Conservation (phyloP, 2,113 vertebrate genomes). For the Lycocorax pyrrhopterus region DNA sequence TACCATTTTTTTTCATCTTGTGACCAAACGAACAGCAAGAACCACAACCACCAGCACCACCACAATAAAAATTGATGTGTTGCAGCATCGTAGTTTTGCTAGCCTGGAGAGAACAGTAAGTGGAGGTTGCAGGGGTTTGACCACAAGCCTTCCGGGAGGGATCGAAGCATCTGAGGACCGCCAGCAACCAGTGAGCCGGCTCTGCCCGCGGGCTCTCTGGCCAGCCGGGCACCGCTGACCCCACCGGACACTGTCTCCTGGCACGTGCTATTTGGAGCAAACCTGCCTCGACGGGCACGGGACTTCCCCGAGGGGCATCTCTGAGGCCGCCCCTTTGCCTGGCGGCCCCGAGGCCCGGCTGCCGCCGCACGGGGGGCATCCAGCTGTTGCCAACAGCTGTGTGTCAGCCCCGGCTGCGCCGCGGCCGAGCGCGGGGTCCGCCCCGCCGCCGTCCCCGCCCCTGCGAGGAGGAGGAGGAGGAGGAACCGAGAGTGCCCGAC, state of each 20-base stretch:
- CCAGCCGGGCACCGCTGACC: background rate
- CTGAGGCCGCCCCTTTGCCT: background rate
- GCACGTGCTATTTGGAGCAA: background rate
- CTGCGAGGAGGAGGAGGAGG: slow-evolving; percentile 19
- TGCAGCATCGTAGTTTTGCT: background rate
- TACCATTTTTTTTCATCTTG: background rate
- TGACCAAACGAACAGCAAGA: background rate
- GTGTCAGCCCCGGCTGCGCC: slow-evolving; percentile 31
- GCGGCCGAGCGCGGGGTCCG: slow-evolving; percentile 22
- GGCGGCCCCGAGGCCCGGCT: background rate
- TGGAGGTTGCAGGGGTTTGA: background rate
- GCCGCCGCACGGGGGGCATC: background rate
- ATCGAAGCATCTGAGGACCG: background rate
- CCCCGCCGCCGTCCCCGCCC: slow-evolving; percentile 25
- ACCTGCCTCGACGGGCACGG: background rate
- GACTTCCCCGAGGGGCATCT: background rate
- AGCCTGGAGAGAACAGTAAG: background rate
- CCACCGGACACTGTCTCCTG: background rate
- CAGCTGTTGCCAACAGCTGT: slow-evolving; percentile 74
- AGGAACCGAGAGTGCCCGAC: slow-evolving; percentile 44
- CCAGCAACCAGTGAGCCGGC: background rate
- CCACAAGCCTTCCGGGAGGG: background rate
- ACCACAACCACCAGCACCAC: background rate
- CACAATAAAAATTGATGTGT: background rate
- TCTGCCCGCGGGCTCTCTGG: background rate